A percentile compares a stretch with the other conserved stretches of the same genome.
Conservation (phyloP, 2,888 invertebrate species). For the Muschampia plurimacula region DNA sequence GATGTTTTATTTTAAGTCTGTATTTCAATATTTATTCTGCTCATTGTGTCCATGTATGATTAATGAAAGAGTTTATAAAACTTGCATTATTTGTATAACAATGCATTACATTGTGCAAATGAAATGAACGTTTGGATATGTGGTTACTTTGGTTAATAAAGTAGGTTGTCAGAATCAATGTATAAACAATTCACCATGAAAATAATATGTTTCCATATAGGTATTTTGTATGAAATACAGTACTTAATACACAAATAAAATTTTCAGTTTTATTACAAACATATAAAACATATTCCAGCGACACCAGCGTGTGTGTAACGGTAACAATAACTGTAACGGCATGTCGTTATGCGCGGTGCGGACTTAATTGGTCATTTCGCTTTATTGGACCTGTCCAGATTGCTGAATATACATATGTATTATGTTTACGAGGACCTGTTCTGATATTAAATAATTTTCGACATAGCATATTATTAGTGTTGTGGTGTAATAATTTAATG, state of each 20-base stretch:
- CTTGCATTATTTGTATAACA: background rate
- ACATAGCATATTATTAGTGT: background rate
- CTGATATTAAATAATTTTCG: background rate
- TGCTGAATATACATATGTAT: conserved; percentile 4
- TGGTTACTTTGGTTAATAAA: background rate
- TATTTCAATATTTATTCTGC: too few relatives aligned
- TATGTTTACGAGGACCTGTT: background rate
- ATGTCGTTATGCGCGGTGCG: conserved; percentile 19
- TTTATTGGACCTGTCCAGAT: conserved; percentile 18
- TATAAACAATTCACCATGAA: background rate
- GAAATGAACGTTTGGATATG: background rate
- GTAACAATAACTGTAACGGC: conserved; percentile 26
- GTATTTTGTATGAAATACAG: background rate
- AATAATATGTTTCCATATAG: too few relatives aligned
- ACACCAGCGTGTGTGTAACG: conserved; percentile 10
- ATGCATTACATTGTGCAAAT: background rate
- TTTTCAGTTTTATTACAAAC: background rate
- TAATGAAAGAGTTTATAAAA: background rate
- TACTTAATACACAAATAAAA: background rate
- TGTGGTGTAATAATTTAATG: too few relatives aligned
- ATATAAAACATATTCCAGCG: background rate
- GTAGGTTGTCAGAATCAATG: too few relatives aligned
- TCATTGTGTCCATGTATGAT: too few relatives aligned
- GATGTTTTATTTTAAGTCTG: too few relatives aligned
- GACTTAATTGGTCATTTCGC: conserved; percentile 32